Percentiles rank a stretch among this genome's conserved stretches.
These are phyloP conservation scores for Dolichomitus sp. DNA, from an alignment of 2,888 invertebrate genomes.

Conservation along the genomic window DNA sequence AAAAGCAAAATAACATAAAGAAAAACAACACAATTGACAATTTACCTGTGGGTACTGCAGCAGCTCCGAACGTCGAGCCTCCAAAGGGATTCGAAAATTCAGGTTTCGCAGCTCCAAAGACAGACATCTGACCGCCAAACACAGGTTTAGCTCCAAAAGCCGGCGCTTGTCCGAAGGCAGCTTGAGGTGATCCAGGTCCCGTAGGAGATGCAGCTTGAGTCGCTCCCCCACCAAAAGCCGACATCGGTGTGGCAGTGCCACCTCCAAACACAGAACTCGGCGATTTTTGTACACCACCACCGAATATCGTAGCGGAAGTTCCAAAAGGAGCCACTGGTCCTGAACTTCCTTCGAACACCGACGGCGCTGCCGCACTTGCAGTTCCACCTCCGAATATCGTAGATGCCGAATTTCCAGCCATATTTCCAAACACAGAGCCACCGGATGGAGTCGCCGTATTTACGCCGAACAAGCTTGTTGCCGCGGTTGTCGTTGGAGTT, in stretches of 20 bases:
- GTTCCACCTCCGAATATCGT: conserved; percentile 72
- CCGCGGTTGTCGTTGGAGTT: conserved; percentile 41
- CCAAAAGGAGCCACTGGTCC: conserved; percentile 56
- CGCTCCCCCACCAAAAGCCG: conserved; percentile 69
- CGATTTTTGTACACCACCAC: conserved; percentile 59
- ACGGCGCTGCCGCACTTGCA: conserved; percentile 25
- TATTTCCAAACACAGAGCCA: conserved; percentile 67
- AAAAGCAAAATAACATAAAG: not conserved
- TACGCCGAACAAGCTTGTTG: conserved; percentile 42
- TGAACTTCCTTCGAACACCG: conserved; percentile 57
- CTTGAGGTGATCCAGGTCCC: conserved; percentile 44
- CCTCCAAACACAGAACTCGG: conserved; percentile 68
- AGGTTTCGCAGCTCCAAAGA: conserved; percentile 76
- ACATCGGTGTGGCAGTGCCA: conserved; percentile 55
- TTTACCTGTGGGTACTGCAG: conserved; percentile 72
- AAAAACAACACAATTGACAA: not conserved
- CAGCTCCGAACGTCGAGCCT: conserved; percentile 75
- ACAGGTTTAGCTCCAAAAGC: conserved; percentile 80
- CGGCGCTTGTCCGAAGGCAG: conserved; percentile 78
- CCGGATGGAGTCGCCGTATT: conserved; percentile 46
- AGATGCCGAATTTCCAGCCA: conserved; percentile 46
- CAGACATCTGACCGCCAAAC: conserved; percentile 76
- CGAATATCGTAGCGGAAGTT: conserved; percentile 60
- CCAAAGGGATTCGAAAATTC: conserved; percentile 79
- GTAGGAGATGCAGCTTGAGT: conserved; percentile 62